Evolutionary conservation across 2,797 vertebrate species (phyloP).

Genomic region (Hirundo rustica): DNA sequence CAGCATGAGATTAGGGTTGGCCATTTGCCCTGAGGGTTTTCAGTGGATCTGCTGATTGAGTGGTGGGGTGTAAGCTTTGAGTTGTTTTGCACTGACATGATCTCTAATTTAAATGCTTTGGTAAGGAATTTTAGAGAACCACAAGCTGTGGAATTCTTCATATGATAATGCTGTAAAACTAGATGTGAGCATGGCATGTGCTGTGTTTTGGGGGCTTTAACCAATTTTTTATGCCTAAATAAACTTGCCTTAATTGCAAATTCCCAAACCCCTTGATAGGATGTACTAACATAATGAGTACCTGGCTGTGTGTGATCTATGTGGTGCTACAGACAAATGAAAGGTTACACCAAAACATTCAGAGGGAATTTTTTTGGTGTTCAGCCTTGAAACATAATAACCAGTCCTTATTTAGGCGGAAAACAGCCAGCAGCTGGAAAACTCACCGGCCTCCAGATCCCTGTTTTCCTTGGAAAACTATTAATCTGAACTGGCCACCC

Average conservation of each 20-base stretch:
- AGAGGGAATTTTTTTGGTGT: background rate
- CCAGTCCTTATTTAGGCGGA: background rate
- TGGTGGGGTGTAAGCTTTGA: background rate
- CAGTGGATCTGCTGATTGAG: conserved; percentile 30
- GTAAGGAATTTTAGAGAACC: background rate
- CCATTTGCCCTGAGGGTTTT: conserved; percentile 14
- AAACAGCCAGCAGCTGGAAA: background rate
- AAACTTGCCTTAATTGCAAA: background rate
- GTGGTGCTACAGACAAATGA: background rate
- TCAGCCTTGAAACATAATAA: background rate
- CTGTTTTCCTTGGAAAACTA: background rate
- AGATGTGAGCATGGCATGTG: background rate
- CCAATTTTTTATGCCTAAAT: background rate
- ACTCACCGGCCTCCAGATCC: background rate
- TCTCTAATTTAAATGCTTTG: background rate
- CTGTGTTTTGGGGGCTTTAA: background rate
- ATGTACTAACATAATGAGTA: background rate
- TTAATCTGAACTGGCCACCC: background rate
- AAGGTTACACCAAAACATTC: background rate
- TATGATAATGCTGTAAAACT: background rate
- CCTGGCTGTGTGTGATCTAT: background rate
- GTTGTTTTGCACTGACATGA: conserved; percentile 23
- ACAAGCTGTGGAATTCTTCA: background rate
- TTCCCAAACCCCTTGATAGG: background rate
- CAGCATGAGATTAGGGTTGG: background rate